Conservation (phyloP, 1,140 invertebrate genomes). For the Zaprionus taronus region DNA sequence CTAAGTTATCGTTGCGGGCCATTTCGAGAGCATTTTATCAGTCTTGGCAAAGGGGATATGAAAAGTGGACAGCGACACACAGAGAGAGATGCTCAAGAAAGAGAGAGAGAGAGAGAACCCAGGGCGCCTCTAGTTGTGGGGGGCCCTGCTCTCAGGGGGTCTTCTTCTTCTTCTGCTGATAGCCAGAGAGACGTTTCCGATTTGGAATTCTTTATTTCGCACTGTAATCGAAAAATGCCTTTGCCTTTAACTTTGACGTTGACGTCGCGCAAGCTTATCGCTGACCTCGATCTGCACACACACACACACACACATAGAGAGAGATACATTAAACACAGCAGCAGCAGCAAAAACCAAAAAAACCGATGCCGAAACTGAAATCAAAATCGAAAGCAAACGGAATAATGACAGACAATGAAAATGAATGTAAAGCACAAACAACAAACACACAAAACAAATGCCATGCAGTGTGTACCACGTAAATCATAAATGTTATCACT, state of each 20-base stretch:
- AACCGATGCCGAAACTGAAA: conserved; percentile 58
- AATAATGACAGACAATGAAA: conserved; percentile 79
- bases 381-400: conserved; percentile 72
- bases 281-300: conserved; percentile 71
- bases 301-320: conserved; percentile 12
- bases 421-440: conserved; percentile 66
- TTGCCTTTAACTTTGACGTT: conserved; percentile 54
- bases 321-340: conserved; percentile 33
- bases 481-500: conserved; percentile 79
- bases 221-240: conserved; percentile 73
- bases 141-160: neutral
- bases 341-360: conserved; percentile 29
- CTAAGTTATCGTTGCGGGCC: conserved; percentile 46
- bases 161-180: neutral
- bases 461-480: conserved; percentile 78
- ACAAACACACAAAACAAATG: conserved; percentile 65
- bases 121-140: conserved; percentile 22
- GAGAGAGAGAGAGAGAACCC: conserved; percentile 2
- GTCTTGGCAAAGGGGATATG: conserved; percentile 38
- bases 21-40: conserved; percentile 48
- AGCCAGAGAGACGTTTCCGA: neutral
- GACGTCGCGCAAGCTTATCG: conserved; percentile 71
- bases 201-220: conserved; percentile 37
- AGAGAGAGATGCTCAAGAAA: neutral
- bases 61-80: conserved; percentile 39